These are phyloP conservation scores for Zosterops lateralis DNA, from an alignment of 2,113 vertebrate genomes.

Conservation along the genomic window DNA sequence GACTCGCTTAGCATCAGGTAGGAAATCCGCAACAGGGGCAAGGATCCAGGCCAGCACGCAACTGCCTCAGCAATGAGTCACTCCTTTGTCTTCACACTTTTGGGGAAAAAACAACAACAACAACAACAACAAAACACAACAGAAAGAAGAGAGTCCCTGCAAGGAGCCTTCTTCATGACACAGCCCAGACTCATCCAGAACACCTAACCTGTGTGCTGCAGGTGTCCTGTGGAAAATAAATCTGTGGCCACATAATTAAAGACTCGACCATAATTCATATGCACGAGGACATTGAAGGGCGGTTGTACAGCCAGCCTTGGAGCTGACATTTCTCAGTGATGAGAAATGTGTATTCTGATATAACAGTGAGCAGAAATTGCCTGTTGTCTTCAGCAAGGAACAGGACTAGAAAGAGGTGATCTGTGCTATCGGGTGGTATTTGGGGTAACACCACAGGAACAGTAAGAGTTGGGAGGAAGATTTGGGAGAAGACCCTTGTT, in stretches of 20 bases:
- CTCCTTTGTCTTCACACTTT: slow-evolving; percentile 16
- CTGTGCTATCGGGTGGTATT: rapidly evolving
- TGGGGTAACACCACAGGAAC: not conserved
- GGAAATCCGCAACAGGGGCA: not conserved
- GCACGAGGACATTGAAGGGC: slow-evolving; percentile 25
- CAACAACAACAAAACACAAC: not conserved
- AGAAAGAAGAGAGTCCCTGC: not conserved
- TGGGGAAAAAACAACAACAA: not conserved
- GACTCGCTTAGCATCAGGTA: slow-evolving; percentile 30
- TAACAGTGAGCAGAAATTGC: not conserved
- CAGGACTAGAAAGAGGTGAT: not conserved
- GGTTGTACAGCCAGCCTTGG: not conserved
- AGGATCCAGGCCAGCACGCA: not conserved
- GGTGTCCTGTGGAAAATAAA: slow-evolving; percentile 37
- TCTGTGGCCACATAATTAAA: slow-evolving; percentile 37
- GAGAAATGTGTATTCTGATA: slow-evolving; percentile 1
- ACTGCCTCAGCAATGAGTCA: slow-evolving; percentile 17
- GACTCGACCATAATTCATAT: not conserved
- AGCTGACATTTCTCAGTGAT: not conserved
- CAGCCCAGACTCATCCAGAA: not conserved
- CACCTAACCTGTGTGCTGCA: not conserved
- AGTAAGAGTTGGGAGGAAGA: not conserved
- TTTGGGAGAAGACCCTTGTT: not conserved
- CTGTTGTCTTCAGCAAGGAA: not conserved
- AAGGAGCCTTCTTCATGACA: not conserved